phyloP scores from a whole-genome alignment of 2,113 vertebrate species.

The Odobenus rosmarus region DNA sequence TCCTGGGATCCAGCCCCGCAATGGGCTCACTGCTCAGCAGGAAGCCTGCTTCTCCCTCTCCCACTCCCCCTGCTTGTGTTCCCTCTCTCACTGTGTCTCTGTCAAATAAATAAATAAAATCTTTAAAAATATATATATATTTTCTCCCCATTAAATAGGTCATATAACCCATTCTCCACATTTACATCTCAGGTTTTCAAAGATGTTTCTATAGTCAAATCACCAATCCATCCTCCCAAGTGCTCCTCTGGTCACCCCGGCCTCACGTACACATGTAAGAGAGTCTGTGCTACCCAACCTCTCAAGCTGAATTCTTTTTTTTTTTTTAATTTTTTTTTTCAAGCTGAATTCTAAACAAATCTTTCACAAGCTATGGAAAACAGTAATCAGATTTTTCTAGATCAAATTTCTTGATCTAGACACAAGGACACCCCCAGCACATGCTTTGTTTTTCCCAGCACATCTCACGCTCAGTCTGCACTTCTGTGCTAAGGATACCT shows the following conservation, averaged over 20 bases:
- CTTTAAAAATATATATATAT: neutral
- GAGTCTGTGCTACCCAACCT: neutral
- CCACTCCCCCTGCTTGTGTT: too few species aligned
- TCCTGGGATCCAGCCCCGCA: too few species aligned
- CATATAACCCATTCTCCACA: neutral
- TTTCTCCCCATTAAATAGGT: neutral
- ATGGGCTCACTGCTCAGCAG: too few species aligned
- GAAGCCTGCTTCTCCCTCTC: too few species aligned
- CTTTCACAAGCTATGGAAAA: neutral
- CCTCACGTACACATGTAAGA: neutral
- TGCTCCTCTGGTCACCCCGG: neutral
- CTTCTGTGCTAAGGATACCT: neutral
- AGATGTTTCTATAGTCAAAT: neutral
- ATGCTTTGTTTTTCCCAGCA: neutral
- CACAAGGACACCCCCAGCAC: neutral
- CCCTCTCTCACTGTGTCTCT: too few species aligned
- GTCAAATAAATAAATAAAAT: too few species aligned
- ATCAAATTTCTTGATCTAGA: neutral
- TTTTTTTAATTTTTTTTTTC: too few species aligned
- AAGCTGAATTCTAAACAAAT: neutral
- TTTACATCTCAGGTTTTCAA: neutral
- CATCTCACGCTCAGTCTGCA: fast-evolving
- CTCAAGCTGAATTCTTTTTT: neutral
- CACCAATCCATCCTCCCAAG: neutral
- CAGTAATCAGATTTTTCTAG: neutral